Evolutionary conservation across 2,113 vertebrate genomes (phyloP), one percentile per base, ranked within the genome.

Genomic region (Coregonus clupeaformis): DNA sequence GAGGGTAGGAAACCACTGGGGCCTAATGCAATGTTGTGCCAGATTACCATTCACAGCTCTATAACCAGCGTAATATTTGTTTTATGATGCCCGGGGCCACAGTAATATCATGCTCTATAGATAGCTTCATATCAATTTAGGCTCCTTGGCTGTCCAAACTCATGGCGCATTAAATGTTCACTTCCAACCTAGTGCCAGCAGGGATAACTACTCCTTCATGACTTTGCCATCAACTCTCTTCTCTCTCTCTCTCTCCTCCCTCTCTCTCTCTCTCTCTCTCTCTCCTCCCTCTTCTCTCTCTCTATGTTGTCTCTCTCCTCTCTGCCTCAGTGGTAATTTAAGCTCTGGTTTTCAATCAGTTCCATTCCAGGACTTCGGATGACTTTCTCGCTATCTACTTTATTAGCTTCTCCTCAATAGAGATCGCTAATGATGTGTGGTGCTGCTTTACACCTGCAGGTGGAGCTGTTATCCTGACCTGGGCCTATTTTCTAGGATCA

Each of bases 1-100:
- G 67, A 72, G 25, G 64, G 72, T 76, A 73, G 68, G 74, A 83
- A 85, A 87, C 82, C 77, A 75, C 71, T 42, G 72, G 9, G 66
- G 57, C 42, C 73, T 81, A 85, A 86, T 85, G 78, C 77, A 78
- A 52, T 45, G 81, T 65, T 68, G 76, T 83, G 75, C 64, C 75
- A 72, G 72, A 75, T 84, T 74, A 86, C 76, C 78, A 77, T 72
- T 80, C 74, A 85, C 72, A 79, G 77, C 73, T 82, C 67, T 68
- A 75, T 76, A 84, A 84, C 71, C 62, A 82, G 27, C 75, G 27
- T 77, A 68, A 70, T 79, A 25, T 36, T 85, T 73, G 68, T 74
- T 83, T 72, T 66, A 27, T 71, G 5, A 42, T 71, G 49, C 52
- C 63, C 30, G 11, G 22, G 32, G 29, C 29, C 47, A 59, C 22